phyloP scores from a whole-genome alignment of 2,888 invertebrate genomes.

The Stratiomys singularior region DNA sequence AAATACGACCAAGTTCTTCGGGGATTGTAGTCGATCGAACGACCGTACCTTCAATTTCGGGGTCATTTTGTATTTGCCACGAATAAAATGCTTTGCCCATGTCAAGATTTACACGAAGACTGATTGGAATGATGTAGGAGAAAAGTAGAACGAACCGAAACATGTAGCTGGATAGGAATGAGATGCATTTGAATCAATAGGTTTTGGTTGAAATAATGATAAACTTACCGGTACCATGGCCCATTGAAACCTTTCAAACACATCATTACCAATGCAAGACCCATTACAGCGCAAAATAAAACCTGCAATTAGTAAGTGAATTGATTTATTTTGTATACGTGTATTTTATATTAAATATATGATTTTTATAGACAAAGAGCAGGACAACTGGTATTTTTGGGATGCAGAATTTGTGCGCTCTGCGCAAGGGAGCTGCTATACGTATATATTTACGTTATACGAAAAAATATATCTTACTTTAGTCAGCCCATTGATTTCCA shows the following conservation, averaged over 20 bases:
- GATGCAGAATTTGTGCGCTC: too few relatives aligned
- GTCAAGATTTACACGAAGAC: constrained; percentile 96
- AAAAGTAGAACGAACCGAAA: constrained; percentile 96
- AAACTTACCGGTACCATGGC: constrained; percentile 80
- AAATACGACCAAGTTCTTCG: constrained; percentile 96
- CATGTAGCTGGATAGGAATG: constrained; percentile 74
- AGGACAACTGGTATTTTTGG: too few relatives aligned
- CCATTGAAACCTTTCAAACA: constrained; percentile 95
- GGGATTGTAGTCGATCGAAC: constrained; percentile 98
- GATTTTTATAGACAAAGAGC: too few relatives aligned
- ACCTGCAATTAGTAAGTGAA: constrained; percentile 66
- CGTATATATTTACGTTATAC: too few relatives aligned
- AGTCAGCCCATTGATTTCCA: constrained; percentile 96
- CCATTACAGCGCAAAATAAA: constrained; percentile 89
- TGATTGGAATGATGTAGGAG: constrained; percentile 99
- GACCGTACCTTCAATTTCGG: constrained; percentile 91
- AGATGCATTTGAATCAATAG: constrained; percentile 1
- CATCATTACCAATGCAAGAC: constrained; percentile 94
- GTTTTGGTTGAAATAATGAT: background rate
- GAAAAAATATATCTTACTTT: constrained; percentile 70
- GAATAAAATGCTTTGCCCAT: constrained; percentile 99
- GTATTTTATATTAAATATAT: too few relatives aligned
- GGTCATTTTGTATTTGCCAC: constrained; percentile 95
- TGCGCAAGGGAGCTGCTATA: too few relatives aligned
- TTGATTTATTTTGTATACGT: too few relatives aligned